Evolutionary conservation across 1,140 invertebrate genomes (phyloP), one percentile per base, ranked within the genome.

Genomic region (Andrena cerasifolii): DNA sequence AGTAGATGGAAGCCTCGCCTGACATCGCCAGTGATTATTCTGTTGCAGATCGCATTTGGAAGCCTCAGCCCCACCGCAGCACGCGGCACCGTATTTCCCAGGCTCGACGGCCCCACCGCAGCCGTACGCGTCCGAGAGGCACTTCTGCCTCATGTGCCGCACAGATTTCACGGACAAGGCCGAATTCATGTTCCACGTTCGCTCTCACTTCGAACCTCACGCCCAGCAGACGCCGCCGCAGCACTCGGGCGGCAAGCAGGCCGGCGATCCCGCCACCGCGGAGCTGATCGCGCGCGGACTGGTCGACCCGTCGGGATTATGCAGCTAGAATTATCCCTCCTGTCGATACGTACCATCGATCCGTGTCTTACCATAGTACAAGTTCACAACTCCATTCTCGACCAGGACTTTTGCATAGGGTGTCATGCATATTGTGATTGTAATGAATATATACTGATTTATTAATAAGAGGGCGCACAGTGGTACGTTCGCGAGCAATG

Each of bases 161-260:
- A 94, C 95, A 59, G 94, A 95, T 86, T 95, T 95, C 84, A 93
- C 93, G 4, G 94, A 95, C 61, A 95, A 95, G 88, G 93, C 94
- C 7, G 95, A 95, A 87, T 95, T 95, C 78, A 95, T 95, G 94
- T 95, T 95, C 86, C 95, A 96, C 86, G 94, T 96, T 31, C 91
- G 95, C 65, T 94, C 94, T 2, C 95, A 96, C 86, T 95, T 95
- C 62, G 94, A 95, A 79, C 93, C 93, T 26, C 94, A 94, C 83
- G 91, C 93, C 54, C 89, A 90, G 56, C 88, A 89, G 40, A 78
- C 78, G 0, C 73, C 79, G 33, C 75, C 83, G 4, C 89, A 91
- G 7, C 89, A 90, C 53, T 86, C 86, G 33, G 86, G 76, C 18
- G 82, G 83, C 3, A 93, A 92, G 78, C 89, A 90, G 45, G 82